Base-by-base conservation (phyloP, 2,888 invertebrate species). In the Caenorhabditis sp. region DNA sequence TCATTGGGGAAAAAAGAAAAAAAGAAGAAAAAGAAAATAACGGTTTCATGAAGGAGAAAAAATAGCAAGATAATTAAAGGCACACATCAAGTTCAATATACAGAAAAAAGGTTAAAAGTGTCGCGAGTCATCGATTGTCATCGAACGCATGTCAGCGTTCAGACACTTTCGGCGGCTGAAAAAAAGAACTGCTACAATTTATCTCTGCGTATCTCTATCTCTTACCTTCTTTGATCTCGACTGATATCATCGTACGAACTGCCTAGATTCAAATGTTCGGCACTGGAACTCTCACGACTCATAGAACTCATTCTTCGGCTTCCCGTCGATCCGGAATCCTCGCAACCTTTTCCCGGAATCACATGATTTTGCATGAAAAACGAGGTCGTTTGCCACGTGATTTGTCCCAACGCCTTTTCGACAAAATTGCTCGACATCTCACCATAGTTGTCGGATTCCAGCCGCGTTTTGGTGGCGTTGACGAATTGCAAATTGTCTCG, bases 401-500 rank as follows among this genome's bases (percentile, higher is more conserved):
- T 69, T 66, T 64, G 67, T 17, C 64, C 61, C 17, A 73, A 12
- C 0, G 73, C 53, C 24, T 62, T 68, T 17, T 73, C 73, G 23
- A 73, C 21, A 24, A 73, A 73, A 2, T 49, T 26, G 0, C 36
- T 55, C 1, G 62, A 53, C 73, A 69, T 69, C 19, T 73, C 73
- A 8, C 5, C 31, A 26, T 64, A 66, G 51, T 73, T 69, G 19
- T 73, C 73, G 24, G 66, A 66, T 51, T 73, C 73, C 37, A 73
- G 24, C 14, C 73, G 65, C 0, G 69, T 66, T 51, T 73, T 73
- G 19, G 73, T 73, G 37, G 69, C 73, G 43, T 73, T 73, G 10
- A 73, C 69, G 24, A 66, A 73, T 72, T 83, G 81, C 31, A 77
- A 69, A 60, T 74, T 81, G 58, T 83, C 83, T 24, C 83, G 54